Evolutionary conservation across 1,140 invertebrate species (phyloP).

Genomic region (Drosophila nebulosa): DNA sequence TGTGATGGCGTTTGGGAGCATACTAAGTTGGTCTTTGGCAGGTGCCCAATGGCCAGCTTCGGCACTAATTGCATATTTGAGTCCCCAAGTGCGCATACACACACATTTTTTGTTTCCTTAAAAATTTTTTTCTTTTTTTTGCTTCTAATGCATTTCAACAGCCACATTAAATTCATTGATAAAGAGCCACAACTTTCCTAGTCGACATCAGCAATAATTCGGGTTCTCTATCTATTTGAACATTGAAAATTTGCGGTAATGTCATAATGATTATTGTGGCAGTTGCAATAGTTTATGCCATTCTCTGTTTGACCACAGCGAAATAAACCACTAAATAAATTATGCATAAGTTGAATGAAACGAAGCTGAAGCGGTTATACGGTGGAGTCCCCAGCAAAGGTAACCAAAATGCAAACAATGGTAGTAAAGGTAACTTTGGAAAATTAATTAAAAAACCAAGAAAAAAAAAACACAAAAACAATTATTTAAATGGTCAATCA

Average conservation of each 20-base stretch:
- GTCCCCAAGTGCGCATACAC: conserved; percentile 30
- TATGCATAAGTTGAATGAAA: conserved; percentile 49
- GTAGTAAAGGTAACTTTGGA: conserved; percentile 41
- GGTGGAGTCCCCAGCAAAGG: not conserved
- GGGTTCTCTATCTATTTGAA: conserved; percentile 30
- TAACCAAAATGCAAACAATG: conserved; percentile 40
- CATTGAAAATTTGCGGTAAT: conserved; percentile 57
- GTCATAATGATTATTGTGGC: conserved; percentile 56
- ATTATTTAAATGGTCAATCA: conserved; percentile 60
- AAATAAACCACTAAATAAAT: conserved; percentile 74
- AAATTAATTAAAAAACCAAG: conserved; percentile 66
- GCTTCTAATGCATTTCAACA: not conserved
- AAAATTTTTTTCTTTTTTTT: not conserved
- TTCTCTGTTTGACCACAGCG: conserved; percentile 46
- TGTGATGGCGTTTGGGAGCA: conserved; percentile 33
- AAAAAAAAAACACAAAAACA: not conserved
- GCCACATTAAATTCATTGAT: not conserved
- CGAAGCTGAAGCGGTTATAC: conserved; percentile 3
- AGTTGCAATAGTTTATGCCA: conserved; percentile 25
- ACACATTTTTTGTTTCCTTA: not conserved
- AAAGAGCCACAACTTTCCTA: not conserved
- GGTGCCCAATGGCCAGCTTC: conserved; percentile 53
- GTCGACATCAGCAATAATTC: not conserved
- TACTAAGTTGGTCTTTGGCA: conserved; percentile 22
- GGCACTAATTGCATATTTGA: conserved; percentile 61